Percentiles rank a stretch among this genome's conserved stretches.
Conservation (phyloP, 2,113 vertebrate genomes). For the Boleophthalmus pectinirostris region DNA sequence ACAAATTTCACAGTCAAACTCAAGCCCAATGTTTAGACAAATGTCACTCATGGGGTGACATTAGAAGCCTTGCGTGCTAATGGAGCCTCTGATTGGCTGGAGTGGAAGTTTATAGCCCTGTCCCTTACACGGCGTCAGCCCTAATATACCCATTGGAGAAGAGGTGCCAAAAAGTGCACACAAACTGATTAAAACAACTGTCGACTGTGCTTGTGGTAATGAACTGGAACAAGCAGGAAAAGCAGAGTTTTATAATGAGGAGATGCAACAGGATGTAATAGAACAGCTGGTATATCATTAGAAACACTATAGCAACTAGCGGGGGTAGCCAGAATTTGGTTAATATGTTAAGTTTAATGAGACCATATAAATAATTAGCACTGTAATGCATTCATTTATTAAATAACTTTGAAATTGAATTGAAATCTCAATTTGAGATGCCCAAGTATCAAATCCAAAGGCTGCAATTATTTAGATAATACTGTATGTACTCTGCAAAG, state of each 20-base stretch:
- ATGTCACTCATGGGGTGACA: constrained; percentile 61
- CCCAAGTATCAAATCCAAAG: not conserved
- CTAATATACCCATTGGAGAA: constrained; percentile 75
- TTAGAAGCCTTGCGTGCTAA: constrained; percentile 51
- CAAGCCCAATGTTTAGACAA: constrained; percentile 65
- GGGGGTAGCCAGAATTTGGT: not conserved
- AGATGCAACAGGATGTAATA: not conserved
- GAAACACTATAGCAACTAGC: not conserved
- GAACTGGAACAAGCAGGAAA: constrained; percentile 63
- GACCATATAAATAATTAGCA: not conserved
- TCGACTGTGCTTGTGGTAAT: constrained; percentile 69
- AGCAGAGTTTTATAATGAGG: not conserved
- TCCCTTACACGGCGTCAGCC: constrained; percentile 48
- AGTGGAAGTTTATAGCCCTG: constrained; percentile 62
- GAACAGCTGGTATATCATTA: not conserved
- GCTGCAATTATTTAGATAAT: no score
- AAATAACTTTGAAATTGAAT: not conserved
- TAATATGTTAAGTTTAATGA: not conserved
- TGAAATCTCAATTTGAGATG: not conserved
- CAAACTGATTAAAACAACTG: constrained; percentile 75
- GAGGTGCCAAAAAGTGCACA: constrained; percentile 74
- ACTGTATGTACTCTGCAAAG: no score
- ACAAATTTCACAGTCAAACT: constrained; percentile 65
- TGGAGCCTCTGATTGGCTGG: constrained; percentile 58
- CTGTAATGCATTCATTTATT: not conserved